phyloP scores from a whole-genome alignment of 2,888 invertebrate species.

The Caenorhabditis sinica region DNA sequence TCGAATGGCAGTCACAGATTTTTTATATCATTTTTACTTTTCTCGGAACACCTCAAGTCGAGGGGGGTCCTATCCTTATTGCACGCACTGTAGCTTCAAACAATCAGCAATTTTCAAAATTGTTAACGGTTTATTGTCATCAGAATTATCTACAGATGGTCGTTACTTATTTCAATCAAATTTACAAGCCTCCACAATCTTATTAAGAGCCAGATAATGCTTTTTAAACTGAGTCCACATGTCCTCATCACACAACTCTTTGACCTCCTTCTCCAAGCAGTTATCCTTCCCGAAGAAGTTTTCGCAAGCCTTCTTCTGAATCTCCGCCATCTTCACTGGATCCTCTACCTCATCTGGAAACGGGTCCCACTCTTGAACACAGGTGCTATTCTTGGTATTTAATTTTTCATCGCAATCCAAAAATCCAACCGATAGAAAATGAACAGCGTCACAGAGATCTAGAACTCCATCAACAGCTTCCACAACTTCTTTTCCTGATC shows the following conservation, averaged over 20 bases:
- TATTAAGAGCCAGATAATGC: too few species aligned
- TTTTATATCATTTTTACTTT: too few species aligned
- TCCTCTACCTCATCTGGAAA: slow-evolving; percentile 1
- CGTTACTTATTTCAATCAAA: background rate
- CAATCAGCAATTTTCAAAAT: too few species aligned
- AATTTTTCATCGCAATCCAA: background rate
- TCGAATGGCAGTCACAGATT: too few species aligned
- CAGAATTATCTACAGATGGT: background rate
- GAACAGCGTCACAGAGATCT: background rate
- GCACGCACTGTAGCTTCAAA: too few species aligned
- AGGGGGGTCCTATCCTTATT: too few species aligned
- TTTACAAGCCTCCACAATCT: background rate
- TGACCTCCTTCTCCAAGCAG: slow-evolving; percentile 3
- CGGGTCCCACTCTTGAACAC: slow-evolving; percentile 1
- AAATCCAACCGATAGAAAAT: background rate
- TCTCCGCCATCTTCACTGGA: background rate
- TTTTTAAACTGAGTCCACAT: background rate
- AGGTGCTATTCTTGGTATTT: background rate
- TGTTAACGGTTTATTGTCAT: background rate
- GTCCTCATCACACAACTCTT: background rate
- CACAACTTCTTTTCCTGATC: background rate
- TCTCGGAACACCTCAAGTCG: too few species aligned
- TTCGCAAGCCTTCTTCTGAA: background rate
- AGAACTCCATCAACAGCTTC: background rate
- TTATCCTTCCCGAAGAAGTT: background rate